phyloP scores from a whole-genome alignment of 2,888 invertebrate species.

The Dynastes maya region DNA sequence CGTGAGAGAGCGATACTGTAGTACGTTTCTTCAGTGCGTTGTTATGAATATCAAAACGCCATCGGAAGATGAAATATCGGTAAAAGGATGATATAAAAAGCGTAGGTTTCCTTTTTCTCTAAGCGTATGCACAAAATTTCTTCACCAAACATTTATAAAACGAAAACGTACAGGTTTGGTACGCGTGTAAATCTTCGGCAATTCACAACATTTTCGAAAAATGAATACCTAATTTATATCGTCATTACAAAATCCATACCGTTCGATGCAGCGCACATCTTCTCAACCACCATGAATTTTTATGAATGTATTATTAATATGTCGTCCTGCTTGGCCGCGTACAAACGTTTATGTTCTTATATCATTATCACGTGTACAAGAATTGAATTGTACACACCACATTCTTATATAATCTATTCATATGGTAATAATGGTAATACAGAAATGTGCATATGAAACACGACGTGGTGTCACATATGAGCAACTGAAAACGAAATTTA shows the following conservation, averaged over 20 bases:
- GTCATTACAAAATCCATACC: constrained; percentile 45
- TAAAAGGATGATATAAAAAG: constrained; percentile 38
- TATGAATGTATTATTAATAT: constrained; percentile 56
- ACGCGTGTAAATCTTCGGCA: constrained; percentile 39
- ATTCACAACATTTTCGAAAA: constrained; percentile 47
- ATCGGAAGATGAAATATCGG: constrained; percentile 34
- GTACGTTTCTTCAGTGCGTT: neutral
- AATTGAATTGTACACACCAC: constrained; percentile 59
- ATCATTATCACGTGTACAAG: constrained; percentile 59
- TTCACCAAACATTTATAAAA: constrained; percentile 45
- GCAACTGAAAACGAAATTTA: constrained; percentile 46
- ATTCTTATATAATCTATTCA: constrained; percentile 58
- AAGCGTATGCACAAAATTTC: constrained; percentile 44
- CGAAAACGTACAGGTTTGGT: constrained; percentile 7
- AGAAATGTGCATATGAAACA: constrained; percentile 56
- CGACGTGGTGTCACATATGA: constrained; percentile 49
- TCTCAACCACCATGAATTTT: constrained; percentile 51
- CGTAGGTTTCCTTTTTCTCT: constrained; percentile 13
- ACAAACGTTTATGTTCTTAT: constrained; percentile 58
- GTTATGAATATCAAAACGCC: constrained; percentile 34
- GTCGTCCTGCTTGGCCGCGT: constrained; percentile 53
- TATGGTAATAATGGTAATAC: constrained; percentile 58
- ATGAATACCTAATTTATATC: constrained; percentile 48
- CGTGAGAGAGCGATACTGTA: neutral
- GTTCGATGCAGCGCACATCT: constrained; percentile 8